A percentile compares a stretch with the other conserved stretches of the same genome.
Evolutionary conservation across 2,888 invertebrate genomes (phyloP).

Genomic region (Ptilodon capucinus): DNA sequence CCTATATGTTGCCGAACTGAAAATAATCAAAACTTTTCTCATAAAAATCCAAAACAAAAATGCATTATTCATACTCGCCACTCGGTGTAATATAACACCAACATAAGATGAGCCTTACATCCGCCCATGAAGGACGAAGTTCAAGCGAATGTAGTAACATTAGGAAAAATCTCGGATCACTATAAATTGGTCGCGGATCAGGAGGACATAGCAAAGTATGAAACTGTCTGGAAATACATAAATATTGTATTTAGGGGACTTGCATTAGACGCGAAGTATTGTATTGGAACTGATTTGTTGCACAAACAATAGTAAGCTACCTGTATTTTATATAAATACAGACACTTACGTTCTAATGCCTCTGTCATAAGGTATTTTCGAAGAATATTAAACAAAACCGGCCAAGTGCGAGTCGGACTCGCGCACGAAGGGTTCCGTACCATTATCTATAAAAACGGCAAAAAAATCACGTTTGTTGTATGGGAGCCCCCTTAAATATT

Average conservation of each 20-base stretch:
- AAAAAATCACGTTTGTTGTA: too few species aligned
- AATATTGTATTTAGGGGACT: slow-evolving; percentile 76
- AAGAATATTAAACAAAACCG: too few species aligned
- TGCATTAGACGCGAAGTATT: slow-evolving; percentile 40
- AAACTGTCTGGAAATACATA: slow-evolving; percentile 80
- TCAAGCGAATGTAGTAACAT: slow-evolving; percentile 37
- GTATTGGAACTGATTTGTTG: slow-evolving; percentile 39
- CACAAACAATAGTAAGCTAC: neutral
- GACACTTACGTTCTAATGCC: too few species aligned
- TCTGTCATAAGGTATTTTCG: too few species aligned
- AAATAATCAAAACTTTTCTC: slow-evolving; percentile 83
- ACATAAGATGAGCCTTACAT: slow-evolving; percentile 42
- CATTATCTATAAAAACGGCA: too few species aligned
- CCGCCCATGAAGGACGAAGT: slow-evolving; percentile 39
- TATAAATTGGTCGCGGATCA: slow-evolving; percentile 54
- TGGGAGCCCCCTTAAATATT: too few species aligned
- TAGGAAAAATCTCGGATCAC: slow-evolving; percentile 50
- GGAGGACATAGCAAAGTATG: slow-evolving; percentile 74
- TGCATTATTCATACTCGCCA: slow-evolving; percentile 81
- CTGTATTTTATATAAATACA: too few species aligned
- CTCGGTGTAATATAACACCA: slow-evolving; percentile 62
- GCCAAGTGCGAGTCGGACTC: too few species aligned
- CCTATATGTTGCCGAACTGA: slow-evolving; percentile 75
- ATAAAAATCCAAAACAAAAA: slow-evolving; percentile 83
- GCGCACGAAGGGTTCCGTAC: too few species aligned